A percentile compares a stretch with the other conserved stretches of the same genome.
These are phyloP conservation scores for Hippocampus barbouri DNA, from an alignment of 2,113 vertebrate genomes.

Conservation along the genomic window DNA sequence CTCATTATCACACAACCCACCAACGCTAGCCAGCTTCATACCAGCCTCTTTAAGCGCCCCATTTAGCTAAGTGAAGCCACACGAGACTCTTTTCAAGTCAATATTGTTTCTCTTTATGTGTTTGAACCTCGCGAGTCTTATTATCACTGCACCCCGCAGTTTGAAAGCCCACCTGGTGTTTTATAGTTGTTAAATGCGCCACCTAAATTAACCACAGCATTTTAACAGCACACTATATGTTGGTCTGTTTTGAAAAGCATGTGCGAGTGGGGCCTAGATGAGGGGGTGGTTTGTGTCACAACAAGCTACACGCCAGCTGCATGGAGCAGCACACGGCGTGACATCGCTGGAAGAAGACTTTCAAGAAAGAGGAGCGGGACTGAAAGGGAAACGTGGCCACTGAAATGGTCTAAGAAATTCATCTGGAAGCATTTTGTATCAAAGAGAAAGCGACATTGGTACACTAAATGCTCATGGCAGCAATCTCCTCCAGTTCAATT, in stretches of 20 bases:
- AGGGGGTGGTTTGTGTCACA: not conserved
- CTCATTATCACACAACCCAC: not conserved
- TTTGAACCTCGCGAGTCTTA: slow-evolving; percentile 32
- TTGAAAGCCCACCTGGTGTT: slow-evolving; percentile 20
- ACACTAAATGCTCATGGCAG: slow-evolving; percentile 41
- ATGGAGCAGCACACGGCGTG: slow-evolving; percentile 9
- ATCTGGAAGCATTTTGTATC: slow-evolving; percentile 62
- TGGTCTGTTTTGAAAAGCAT: slow-evolving; percentile 42
- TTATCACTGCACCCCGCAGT: slow-evolving; percentile 53
- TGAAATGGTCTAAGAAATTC: slow-evolving; percentile 14
- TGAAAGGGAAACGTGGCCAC: not conserved
- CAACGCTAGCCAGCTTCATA: slow-evolving; percentile 15
- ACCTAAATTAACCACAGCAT: slow-evolving; percentile 37
- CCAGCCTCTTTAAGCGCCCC: slow-evolving; percentile 52
- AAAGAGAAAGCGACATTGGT: slow-evolving; percentile 38
- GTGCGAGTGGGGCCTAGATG: slow-evolving; percentile 1
- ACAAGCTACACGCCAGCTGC: slow-evolving; percentile 42
- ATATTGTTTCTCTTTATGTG: slow-evolving; percentile 25
- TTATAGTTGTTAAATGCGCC: slow-evolving; percentile 42
- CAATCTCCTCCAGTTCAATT: slow-evolving; percentile 47
- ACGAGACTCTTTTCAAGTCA: slow-evolving; percentile 29
- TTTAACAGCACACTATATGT: slow-evolving; percentile 47
- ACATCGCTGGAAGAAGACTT: slow-evolving; percentile 2
- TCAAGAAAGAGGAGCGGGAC: not conserved
- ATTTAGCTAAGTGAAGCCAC: slow-evolving; percentile 43